Base-by-base conservation (phyloP, 2,113 vertebrate genomes). In the Pangasianodon gigas region DNA sequence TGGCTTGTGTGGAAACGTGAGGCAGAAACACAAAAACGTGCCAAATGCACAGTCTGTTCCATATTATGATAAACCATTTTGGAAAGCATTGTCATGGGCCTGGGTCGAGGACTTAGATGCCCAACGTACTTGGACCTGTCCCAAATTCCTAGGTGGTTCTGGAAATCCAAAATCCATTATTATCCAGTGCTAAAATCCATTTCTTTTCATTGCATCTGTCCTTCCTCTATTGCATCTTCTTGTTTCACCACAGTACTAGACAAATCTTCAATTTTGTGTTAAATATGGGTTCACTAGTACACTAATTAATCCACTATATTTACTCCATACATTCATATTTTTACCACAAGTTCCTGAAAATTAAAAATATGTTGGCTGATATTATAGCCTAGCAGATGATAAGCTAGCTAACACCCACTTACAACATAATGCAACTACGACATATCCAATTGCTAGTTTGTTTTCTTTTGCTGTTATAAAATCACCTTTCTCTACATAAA, bases 11-110 rank as follows among this genome's bases (percentile, higher is more conserved):
- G 58, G 74, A 86, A 86, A 86, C 41, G 41, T 82, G 48, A 52
- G 32, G 75, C 74, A 52, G 71, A 48, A 24, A 89, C 56, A 79
- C 84, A 79, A 83, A 69, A 71, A 88, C 2, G 8, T 67, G 37
- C 48, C 52, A 54, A 89, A 85, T 41, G 74, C 24, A 51, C 82
- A 85, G 81, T 74, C 67, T 65, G 71, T 41, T 58, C 60, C 46
- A n/a, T 81, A 56, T 54, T 86, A 79, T 29, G 11, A 8, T 7
- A 18, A 81, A 71, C 1, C 19, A 41, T 52, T 89, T 46, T 21
- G 19, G 21, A 58, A 54, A 56, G 32, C 60, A 69, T 26, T 41
- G 48, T 69, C n/a, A 44, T 69, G 18, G 37, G 44, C 48, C 29
- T n/a, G 84, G 44, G 41, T 84, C 41, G 24, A 85, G 60, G 44